phyloP scores from a whole-genome alignment of 37 sponge, comb jelly and placozoan species.

The Hormiphora californensis region DNA sequence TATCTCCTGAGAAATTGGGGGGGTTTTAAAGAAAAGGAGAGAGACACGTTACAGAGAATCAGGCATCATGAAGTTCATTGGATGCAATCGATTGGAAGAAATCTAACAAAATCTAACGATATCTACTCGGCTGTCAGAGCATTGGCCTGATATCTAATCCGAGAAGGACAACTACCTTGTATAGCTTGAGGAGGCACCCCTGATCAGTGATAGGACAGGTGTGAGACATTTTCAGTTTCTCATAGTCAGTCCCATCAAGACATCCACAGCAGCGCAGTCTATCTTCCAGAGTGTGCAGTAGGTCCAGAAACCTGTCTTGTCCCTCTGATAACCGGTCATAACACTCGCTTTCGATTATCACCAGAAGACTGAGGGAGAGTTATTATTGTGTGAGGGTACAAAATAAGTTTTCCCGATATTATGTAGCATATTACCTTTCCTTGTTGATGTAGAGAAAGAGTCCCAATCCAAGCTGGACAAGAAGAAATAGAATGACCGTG shows the following conservation, averaged over 20 bases:
- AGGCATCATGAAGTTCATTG: no score
- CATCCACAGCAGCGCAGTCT: slow-evolving; percentile 6
- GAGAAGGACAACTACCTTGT: neutral
- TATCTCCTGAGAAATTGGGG: neutral
- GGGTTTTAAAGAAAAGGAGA: no score
- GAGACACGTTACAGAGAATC: no score
- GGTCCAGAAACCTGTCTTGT: neutral
- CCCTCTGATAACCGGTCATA: neutral
- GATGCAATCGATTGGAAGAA: no score
- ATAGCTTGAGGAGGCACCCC: neutral
- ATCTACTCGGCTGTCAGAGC: neutral
- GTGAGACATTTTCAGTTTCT: neutral
- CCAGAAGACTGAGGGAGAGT: neutral
- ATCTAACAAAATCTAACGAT: no score
- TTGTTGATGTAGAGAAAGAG: neutral
- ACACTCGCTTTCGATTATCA: neutral
- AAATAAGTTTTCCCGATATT: neutral
- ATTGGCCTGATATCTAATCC: neutral
- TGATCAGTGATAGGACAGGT: neutral
- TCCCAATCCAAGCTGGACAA: neutral
- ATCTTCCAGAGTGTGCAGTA: neutral
- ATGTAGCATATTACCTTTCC: neutral
- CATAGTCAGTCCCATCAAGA: neutral
- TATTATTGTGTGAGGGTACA: neutral
- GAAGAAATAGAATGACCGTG: neutral